A percentile compares a stretch with the other conserved stretches of the same genome.
Evolutionary conservation across 2,888 invertebrate genomes (phyloP).

Genomic region (Tiliacea citrago): DNA sequence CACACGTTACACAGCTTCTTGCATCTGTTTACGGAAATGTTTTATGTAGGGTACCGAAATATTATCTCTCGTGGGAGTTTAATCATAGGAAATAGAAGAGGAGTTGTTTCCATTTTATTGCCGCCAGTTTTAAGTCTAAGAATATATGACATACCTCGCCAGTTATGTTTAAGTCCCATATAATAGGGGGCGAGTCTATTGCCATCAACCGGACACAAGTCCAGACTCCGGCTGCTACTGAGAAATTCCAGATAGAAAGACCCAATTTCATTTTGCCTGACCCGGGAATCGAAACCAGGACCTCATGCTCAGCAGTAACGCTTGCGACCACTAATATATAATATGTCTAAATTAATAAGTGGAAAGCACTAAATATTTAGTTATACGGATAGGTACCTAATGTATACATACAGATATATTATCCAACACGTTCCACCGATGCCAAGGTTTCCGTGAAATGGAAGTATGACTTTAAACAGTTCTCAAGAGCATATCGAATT

Average conservation of each 20-base stretch:
- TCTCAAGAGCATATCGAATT: background rate
- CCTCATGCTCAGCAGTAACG: too few relatives aligned
- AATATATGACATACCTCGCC: background rate
- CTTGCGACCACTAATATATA: too few relatives aligned
- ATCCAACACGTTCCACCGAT: conserved; percentile 35
- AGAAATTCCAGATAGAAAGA: too few relatives aligned
- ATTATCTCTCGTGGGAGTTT: conserved; percentile 1
- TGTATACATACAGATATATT: background rate
- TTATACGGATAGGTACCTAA: background rate
- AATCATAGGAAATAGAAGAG: background rate
- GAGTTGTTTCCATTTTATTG: background rate
- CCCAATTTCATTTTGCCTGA: too few relatives aligned
- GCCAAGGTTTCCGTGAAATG: conserved; percentile 18
- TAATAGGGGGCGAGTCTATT: too few relatives aligned
- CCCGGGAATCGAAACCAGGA: too few relatives aligned
- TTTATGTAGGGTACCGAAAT: conserved; percentile 19
- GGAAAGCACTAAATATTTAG: background rate
- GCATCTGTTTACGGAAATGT: conserved; percentile 91
- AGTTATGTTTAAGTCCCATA: too few relatives aligned
- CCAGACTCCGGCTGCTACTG: too few relatives aligned
- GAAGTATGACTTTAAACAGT: background rate
- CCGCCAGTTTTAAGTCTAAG: background rate
- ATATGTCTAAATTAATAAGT: conserved; percentile 23
- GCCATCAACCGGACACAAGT: too few relatives aligned
- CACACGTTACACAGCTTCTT: conserved; percentile 97